phyloP scores from a whole-genome alignment of 2,113 vertebrate species.

The Elephas maximus region DNA sequence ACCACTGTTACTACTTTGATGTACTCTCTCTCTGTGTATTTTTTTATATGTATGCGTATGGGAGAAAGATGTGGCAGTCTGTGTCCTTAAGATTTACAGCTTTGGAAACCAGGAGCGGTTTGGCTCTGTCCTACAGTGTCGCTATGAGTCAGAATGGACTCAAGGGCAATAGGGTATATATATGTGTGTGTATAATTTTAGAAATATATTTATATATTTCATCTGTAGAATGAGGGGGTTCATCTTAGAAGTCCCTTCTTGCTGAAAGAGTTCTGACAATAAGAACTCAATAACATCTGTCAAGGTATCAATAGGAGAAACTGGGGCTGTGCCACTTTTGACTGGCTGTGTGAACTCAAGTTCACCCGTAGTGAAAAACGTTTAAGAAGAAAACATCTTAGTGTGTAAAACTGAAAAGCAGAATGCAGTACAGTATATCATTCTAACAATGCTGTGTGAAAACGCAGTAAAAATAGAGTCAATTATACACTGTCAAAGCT shows the following conservation, averaged over 20 bases:
- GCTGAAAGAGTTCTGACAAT: background rate
- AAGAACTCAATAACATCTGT: background rate
- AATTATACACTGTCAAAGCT: constrained; percentile 91
- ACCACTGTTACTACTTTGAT: background rate
- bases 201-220: background rate
- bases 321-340: constrained; percentile 22
- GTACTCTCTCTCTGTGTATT: background rate
- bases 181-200: background rate
- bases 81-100: too few species aligned
- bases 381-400: constrained; percentile 73
- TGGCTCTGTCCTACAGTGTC: too few species aligned
- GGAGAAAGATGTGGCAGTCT: too few species aligned
- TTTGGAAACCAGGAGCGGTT: too few species aligned
- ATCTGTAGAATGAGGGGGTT: background rate
- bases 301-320: constrained; percentile 27
- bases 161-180: background rate
- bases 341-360: constrained; percentile 71
- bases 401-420: constrained; percentile 85
- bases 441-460: constrained; percentile 88
- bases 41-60: background rate
- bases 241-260: background rate
- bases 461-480: constrained; percentile 91
- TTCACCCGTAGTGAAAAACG: constrained; percentile 67
- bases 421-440: constrained; percentile 88
- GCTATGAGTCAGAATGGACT: too few species aligned